Percentiles rank a stretch among this genome's conserved stretches.
Evolutionary conservation across 2,797 vertebrate species (phyloP).

Genomic region (Apodemus agrarius): DNA sequence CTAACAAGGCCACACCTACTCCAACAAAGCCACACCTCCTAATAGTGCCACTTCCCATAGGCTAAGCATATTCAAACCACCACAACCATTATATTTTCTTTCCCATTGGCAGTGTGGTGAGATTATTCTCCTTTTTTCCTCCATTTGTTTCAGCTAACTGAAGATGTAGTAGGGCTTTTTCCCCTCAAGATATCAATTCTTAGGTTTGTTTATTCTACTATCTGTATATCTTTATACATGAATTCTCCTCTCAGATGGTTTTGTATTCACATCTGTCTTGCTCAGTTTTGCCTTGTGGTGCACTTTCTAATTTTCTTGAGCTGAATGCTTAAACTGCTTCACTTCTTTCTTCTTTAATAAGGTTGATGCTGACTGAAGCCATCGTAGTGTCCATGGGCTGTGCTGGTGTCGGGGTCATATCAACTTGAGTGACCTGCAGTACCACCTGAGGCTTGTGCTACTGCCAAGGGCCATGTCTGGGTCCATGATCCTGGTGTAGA

Average conservation of each 20-base stretch:
- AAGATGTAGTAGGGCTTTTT: not conserved
- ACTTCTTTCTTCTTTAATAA: constrained; percentile 30
- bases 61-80: too few relatives aligned
- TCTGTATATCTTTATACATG: not conserved
- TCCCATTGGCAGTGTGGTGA: not conserved
- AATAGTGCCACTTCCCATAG: too few relatives aligned
- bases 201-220: not conserved
- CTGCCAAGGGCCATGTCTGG: not conserved
- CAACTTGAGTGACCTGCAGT: not conserved
- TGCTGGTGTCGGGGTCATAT: not conserved
- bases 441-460: not conserved
- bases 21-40: too few relatives aligned
- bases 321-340: constrained; percentile 1
- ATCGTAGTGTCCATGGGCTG: not conserved
- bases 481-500: not conserved
- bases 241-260: constrained; percentile 17
- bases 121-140: not conserved
- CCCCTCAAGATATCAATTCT: not conserved
- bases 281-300: not conserved
- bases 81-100: not conserved
- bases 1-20: too few relatives aligned
- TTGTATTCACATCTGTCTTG: not conserved
- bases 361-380: not conserved
- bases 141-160: not conserved
- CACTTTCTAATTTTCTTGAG: not conserved